A percentile compares a stretch with the other conserved stretches of the same genome.
These are phyloP conservation scores for Ochropleura plecta DNA, from an alignment of 2,888 invertebrate genomes.

Conservation along the genomic window DNA sequence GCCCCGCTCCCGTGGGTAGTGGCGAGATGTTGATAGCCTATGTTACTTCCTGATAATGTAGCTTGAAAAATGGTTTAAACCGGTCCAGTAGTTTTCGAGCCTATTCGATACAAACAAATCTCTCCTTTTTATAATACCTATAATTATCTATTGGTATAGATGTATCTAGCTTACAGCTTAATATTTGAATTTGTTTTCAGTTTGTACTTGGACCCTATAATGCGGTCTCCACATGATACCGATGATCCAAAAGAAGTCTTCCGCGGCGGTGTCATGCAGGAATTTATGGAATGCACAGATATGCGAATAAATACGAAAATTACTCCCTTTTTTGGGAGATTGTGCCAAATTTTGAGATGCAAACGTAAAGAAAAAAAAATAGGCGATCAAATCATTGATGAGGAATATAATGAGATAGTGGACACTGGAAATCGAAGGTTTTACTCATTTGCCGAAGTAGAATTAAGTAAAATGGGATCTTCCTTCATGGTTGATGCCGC, in stretches of 20 bases:
- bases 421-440: constrained; percentile 51
- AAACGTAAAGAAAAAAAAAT: constrained; percentile 50
- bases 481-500: constrained; percentile 65
- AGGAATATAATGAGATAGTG: constrained; percentile 28
- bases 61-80: too few relatives aligned
- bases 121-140: too few relatives aligned
- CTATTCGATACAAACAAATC: too few relatives aligned
- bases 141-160: too few relatives aligned
- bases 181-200: constrained; percentile 71
- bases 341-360: constrained; percentile 57
- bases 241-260: constrained; percentile 68
- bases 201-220: constrained; percentile 80
- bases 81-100: too few relatives aligned
- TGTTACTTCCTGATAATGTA: too few relatives aligned
- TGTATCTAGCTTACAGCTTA: not conserved
- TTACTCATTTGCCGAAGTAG: constrained; percentile 79
- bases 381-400: constrained; percentile 33
- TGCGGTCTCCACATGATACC: constrained; percentile 82
- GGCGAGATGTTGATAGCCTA: too few relatives aligned
- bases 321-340: constrained; percentile 42
- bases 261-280: constrained; percentile 66
- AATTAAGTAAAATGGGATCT: constrained; percentile 73
- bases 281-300: constrained; percentile 58
- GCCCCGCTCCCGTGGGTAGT: too few relatives aligned
- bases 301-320: constrained; percentile 30